phyloP scores from a whole-genome alignment of 2,888 invertebrate species.

The Buathra laborator region DNA sequence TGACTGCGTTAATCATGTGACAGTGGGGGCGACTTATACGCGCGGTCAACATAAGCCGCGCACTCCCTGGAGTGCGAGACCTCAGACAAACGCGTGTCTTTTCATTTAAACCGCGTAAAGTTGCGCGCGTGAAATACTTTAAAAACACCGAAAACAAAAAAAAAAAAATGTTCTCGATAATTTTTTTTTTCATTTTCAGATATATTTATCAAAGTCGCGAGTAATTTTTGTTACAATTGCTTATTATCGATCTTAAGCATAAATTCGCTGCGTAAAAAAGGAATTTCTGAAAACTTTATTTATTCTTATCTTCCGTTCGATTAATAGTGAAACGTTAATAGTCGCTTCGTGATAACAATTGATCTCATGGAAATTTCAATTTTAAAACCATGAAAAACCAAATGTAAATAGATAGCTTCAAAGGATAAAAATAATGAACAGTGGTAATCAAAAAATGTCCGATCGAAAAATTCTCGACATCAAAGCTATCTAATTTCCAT shows the following conservation, averaged over 20 bases:
- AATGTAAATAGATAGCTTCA: background rate
- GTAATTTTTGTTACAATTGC: background rate
- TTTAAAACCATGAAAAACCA: background rate
- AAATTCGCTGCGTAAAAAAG: too few species aligned
- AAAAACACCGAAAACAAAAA: background rate
- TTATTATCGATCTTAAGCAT: too few species aligned
- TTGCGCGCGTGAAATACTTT: background rate
- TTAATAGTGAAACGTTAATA: too few species aligned
- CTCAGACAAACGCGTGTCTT: constrained; percentile 19
- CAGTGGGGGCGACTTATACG: constrained; percentile 74
- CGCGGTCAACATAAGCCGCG: constrained; percentile 61
- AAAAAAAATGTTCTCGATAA: background rate
- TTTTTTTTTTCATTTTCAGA: background rate
- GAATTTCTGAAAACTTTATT: too few species aligned
- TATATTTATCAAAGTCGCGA: background rate
- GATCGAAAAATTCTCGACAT: background rate
- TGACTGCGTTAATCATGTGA: constrained; percentile 79
- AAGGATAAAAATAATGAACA: too few species aligned
- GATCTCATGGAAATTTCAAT: too few species aligned
- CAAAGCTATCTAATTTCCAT: background rate
- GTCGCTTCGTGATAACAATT: too few species aligned
- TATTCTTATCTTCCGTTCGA: too few species aligned
- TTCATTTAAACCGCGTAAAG: constrained; percentile 17
- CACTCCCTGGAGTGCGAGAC: constrained; percentile 10
- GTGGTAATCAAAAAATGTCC: background rate